Evolutionary conservation across 2,888 invertebrate species (phyloP).

Genomic region (Ichneumoninae sp.): DNA sequence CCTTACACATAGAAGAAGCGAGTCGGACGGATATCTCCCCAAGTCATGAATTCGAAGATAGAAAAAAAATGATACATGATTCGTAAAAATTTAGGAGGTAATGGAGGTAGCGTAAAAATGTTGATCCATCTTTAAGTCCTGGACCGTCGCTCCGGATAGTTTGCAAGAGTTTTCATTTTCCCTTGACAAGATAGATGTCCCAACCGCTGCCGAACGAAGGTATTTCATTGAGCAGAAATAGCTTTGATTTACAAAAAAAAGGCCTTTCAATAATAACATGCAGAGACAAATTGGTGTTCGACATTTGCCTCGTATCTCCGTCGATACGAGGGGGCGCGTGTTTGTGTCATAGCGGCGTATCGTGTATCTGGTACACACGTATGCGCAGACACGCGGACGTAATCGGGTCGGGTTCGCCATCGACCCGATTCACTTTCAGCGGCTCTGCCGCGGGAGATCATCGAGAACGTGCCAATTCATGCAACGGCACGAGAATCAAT

Average conservation of each 20-base stretch:
- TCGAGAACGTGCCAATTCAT: slow-evolving; percentile 51
- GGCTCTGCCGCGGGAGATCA: slow-evolving; percentile 31
- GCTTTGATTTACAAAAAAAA: background rate
- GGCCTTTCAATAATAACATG: background rate
- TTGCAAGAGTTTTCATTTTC: no score
- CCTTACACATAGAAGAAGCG: no score
- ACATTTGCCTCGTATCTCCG: background rate
- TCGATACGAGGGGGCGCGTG: background rate
- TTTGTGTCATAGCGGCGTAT: slow-evolving; percentile 4
- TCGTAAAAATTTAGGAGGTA: no score
- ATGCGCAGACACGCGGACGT: background rate
- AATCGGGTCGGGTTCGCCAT: slow-evolving; percentile 35
- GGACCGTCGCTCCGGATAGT: no score
- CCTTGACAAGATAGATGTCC: no score
- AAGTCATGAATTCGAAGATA: no score
- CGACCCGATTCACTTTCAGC: slow-evolving; percentile 48
- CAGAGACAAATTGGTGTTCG: slow-evolving; percentile 2
- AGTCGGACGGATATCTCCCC: no score
- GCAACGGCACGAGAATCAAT: slow-evolving; percentile 50
- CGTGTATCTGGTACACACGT: slow-evolving; percentile 4
- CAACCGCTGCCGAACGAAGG: background rate
- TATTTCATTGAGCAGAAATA: background rate
- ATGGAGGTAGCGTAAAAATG: no score
- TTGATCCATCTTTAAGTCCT: no score
- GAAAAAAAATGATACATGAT: no score